Conservation (phyloP, 2,797 vertebrate species). For the Manis javanica region DNA sequence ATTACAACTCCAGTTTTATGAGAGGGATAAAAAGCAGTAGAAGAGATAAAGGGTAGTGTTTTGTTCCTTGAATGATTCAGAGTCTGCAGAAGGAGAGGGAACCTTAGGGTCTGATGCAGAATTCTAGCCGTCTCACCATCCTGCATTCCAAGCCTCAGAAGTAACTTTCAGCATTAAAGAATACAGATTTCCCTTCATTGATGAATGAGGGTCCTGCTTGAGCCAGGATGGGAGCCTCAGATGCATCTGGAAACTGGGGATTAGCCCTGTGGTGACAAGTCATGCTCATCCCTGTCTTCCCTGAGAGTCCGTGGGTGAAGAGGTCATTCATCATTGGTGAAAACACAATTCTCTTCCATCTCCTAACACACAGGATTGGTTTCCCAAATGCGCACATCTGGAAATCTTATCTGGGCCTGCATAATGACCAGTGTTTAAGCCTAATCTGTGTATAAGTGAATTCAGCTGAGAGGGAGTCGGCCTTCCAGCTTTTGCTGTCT, state of each 20-base stretch:
- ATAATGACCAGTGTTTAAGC: slow-evolving; percentile 51
- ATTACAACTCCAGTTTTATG: slow-evolving; percentile 50
- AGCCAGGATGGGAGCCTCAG: slow-evolving; percentile 2
- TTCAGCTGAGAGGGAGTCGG: slow-evolving; percentile 54
- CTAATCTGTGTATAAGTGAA: slow-evolving; percentile 60
- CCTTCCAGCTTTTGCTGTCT: slow-evolving; percentile 12
- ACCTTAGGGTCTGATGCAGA: neutral
- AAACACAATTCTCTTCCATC: slow-evolving; percentile 5
- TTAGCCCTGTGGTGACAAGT: slow-evolving; percentile 62
- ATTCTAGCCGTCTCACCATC: neutral
- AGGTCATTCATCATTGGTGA: slow-evolving; percentile 68
- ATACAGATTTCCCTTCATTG: slow-evolving; percentile 56
- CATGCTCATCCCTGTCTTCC: slow-evolving; percentile 37
- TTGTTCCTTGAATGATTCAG: slow-evolving; percentile 13
- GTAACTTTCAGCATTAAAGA: slow-evolving; percentile 27
- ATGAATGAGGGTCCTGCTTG: slow-evolving; percentile 24
- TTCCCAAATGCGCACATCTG: slow-evolving; percentile 65
- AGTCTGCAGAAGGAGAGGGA: neutral
- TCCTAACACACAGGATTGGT: slow-evolving; percentile 1
- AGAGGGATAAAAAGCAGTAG: neutral
- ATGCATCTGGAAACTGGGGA: slow-evolving; percentile 39
- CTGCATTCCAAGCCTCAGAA: slow-evolving; percentile 35
- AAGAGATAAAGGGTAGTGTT: slow-evolving; percentile 16
- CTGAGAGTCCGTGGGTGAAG: neutral
- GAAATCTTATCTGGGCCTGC: slow-evolving; percentile 50